Conservation (phyloP, 2,888 invertebrate species). For the Lithophane socia region DNA sequence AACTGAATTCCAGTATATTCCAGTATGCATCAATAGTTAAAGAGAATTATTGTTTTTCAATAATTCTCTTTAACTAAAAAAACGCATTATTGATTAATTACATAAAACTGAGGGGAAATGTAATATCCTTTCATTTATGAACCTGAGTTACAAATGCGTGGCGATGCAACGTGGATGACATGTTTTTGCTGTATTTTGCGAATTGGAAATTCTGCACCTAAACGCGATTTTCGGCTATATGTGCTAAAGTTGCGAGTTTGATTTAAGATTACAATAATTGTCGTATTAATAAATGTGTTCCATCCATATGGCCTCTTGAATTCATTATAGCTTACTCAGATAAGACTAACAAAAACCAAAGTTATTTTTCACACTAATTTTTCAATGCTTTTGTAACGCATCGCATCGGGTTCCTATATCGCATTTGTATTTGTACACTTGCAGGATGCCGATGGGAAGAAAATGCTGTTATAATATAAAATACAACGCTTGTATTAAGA, state of each 20-base stretch:
- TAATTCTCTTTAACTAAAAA: too few relatives aligned
- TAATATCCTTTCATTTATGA: not conserved
- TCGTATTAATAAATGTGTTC: not conserved
- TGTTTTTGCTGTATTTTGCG: not conserved
- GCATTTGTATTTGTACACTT: not conserved
- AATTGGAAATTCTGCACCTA: too few relatives aligned
- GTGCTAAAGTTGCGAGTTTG: not conserved
- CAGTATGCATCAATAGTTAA: not conserved
- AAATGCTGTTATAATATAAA: slow-evolving; percentile 25
- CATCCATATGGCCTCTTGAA: not conserved
- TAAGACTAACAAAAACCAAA: too few relatives aligned
- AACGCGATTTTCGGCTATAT: not conserved
- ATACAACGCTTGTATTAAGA: slow-evolving; percentile 12
- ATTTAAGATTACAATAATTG: not conserved
- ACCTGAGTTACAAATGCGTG: not conserved
- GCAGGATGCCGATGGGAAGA: not conserved
- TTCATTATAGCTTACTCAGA: not conserved
- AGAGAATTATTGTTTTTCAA: too few relatives aligned
- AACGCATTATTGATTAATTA: too few relatives aligned
- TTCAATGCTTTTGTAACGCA: not conserved
- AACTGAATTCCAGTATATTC: not conserved
- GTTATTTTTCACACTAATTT: not conserved
- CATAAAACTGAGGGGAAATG: not conserved
- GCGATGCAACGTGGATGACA: not conserved
- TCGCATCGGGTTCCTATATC: not conserved